phyloP scores from a whole-genome alignment of 2,113 vertebrate genomes.

The Siniperca chuatsi region DNA sequence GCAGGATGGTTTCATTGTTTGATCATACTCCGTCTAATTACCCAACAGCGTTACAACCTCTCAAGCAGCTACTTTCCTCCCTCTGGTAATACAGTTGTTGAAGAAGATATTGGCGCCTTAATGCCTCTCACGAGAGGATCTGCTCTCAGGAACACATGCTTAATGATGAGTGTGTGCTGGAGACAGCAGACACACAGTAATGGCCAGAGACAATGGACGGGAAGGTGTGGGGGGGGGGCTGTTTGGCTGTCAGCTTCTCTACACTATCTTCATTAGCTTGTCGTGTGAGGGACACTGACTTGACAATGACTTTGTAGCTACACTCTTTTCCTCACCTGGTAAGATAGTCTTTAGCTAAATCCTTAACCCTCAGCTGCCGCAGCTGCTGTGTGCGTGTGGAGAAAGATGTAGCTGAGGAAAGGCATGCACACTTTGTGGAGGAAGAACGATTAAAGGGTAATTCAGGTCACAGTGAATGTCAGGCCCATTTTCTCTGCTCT shows the following conservation, averaged over 20 bases:
- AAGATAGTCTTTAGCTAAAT: not conserved
- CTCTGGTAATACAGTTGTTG: conserved; percentile 11
- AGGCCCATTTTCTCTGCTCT: not conserved
- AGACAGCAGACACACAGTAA: conserved; percentile 11
- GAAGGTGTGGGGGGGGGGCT: not conserved
- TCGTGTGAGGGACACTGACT: not conserved
- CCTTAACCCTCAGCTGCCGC: not conserved
- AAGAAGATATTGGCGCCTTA: conserved; percentile 6
- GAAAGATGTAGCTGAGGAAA: not conserved
- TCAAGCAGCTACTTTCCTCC: conserved; percentile 24
- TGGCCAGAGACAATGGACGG: not conserved
- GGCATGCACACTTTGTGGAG: not conserved
- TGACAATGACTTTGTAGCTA: not conserved
- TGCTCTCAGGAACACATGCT: conserved; percentile 9
- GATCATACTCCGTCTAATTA: conserved; percentile 24
- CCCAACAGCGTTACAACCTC: not conserved
- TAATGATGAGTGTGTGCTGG: conserved; percentile 8
- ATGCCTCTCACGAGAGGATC: conserved; percentile 29
- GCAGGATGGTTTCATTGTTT: conserved; percentile 5
- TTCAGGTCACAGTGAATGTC: conserved; percentile 1
- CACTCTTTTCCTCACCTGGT: not conserved
- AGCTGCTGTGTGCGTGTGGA: not conserved
- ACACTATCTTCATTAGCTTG: conserved; percentile 15
- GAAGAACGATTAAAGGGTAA: not conserved
- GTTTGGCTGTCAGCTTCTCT: not conserved